Percentiles rank a stretch among this genome's conserved stretches.
Evolutionary conservation across 2,113 vertebrate species (phyloP).

Genomic region (Mixornis gularis): DNA sequence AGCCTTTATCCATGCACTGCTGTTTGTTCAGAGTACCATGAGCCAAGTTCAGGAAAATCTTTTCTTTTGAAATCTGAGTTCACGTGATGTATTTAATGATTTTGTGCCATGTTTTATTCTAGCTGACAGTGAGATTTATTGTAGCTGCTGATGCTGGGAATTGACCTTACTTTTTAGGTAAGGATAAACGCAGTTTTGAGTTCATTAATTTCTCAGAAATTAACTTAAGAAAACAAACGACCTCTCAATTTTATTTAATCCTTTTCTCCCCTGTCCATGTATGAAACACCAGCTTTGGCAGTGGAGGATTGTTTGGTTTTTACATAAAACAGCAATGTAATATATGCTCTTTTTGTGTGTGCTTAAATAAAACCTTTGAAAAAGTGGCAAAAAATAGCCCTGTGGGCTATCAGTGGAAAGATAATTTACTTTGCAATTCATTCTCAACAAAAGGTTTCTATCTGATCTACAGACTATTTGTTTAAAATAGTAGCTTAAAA

Average conservation of each 20-base stretch:
- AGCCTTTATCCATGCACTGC: background rate
- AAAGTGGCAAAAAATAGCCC: background rate
- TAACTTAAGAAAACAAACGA: background rate
- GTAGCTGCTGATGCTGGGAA: background rate
- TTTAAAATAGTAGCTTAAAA: background rate
- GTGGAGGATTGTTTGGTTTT: background rate
- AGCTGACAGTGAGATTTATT: background rate
- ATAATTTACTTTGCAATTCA: background rate
- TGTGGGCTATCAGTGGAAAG: background rate
- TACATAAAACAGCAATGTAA: background rate
- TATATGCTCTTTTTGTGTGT: background rate
- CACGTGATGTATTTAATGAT: background rate
- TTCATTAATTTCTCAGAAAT: background rate
- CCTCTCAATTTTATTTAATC: background rate
- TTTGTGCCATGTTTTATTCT: background rate
- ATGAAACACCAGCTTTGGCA: background rate
- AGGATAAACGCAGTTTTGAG: background rate
- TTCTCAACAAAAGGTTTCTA: background rate
- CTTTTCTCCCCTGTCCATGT: background rate
- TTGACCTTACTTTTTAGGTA: background rate
- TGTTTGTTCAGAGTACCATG: background rate
- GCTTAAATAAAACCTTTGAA: conserved; percentile 27
- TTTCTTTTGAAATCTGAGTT: background rate
- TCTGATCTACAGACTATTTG: background rate
- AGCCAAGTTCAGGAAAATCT: background rate